phyloP scores from a whole-genome alignment of 2,888 invertebrate species.

The Drosophila neonasuta region DNA sequence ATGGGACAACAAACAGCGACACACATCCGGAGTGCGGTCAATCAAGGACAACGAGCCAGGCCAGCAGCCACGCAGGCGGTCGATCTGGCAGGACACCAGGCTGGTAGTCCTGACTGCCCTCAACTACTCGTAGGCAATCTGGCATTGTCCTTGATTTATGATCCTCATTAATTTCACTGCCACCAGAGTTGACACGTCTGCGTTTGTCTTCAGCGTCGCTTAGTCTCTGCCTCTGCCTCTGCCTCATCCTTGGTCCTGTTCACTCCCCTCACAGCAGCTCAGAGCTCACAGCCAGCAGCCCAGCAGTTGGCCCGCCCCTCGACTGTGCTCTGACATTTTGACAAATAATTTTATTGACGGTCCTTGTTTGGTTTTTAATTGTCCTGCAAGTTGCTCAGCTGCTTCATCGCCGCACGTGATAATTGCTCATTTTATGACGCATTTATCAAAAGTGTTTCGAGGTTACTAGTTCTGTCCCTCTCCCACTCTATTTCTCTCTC shows the following conservation, averaged over 20 bases:
- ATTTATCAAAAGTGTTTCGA: slow-evolving; percentile 73
- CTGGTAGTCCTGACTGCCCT: not conserved
- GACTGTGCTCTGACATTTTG: slow-evolving; percentile 69
- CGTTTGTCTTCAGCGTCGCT: slow-evolving; percentile 34
- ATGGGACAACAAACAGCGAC: slow-evolving; percentile 35
- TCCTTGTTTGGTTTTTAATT: slow-evolving; percentile 77
- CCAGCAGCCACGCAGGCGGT: slow-evolving; percentile 39
- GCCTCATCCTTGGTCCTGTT: slow-evolving; percentile 4
- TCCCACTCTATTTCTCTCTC: slow-evolving; percentile 9
- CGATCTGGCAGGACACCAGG: not conserved
- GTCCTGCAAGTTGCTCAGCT: slow-evolving; percentile 54
- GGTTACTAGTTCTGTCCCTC: slow-evolving; percentile 2
- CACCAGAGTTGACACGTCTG: slow-evolving; percentile 70
- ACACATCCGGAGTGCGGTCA: slow-evolving; percentile 66
- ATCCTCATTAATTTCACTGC: slow-evolving; percentile 69
- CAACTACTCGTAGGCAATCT: slow-evolving; percentile 16
- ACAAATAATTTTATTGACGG: slow-evolving; percentile 79
- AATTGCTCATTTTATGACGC: slow-evolving; percentile 78
- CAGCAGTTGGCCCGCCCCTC: slow-evolving; percentile 23
- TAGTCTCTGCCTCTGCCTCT: not conserved
- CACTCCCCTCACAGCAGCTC: slow-evolving; percentile 37
- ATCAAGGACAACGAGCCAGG: slow-evolving; percentile 67
- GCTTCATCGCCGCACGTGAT: slow-evolving; percentile 70
- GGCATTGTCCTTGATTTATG: slow-evolving; percentile 75
- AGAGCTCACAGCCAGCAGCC: not conserved